A percentile compares a stretch with the other conserved stretches of the same genome.
These are phyloP conservation scores for Periplaneta americana DNA, from an alignment of 1,140 invertebrate genomes.

Conservation along the genomic window DNA sequence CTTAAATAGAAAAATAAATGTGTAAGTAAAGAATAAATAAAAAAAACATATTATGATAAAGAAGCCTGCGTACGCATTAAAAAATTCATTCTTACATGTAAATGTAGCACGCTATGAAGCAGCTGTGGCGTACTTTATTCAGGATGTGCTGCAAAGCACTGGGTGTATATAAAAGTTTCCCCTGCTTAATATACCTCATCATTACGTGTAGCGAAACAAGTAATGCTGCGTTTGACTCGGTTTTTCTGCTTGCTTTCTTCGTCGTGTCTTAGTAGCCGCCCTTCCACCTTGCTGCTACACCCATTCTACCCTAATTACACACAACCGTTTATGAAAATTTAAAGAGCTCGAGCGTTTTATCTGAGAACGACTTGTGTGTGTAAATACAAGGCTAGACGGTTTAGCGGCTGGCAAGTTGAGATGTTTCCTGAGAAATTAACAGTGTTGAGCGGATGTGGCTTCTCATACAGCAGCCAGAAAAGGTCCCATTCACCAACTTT, in stretches of 20 bases:
- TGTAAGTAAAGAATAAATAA: no score
- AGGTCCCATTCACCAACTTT: neutral
- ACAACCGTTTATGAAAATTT: conserved; percentile 6
- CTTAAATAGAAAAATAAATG: no score
- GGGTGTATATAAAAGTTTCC: neutral
- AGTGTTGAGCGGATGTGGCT: neutral
- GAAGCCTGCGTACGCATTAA: no score
- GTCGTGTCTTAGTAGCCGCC: no score
- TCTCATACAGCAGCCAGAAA: neutral
- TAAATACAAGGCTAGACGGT: neutral
- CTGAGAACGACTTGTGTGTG: neutral
- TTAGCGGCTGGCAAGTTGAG: neutral
- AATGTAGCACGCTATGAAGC: no score
- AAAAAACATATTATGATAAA: no score
- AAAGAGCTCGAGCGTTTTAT: conserved; percentile 1
- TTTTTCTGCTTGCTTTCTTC: neutral
- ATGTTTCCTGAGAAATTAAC: neutral
- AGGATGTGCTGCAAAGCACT: neutral
- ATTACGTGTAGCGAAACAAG: no score
- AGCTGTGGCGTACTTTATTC: neutral
- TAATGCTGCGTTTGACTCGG: neutral
- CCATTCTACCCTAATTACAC: neutral
- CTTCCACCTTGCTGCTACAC: neutral
- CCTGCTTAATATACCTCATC: neutral
- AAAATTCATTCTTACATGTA: no score